phyloP scores from a whole-genome alignment of 2,888 invertebrate species.

The Pandemis cinnamomeana region DNA sequence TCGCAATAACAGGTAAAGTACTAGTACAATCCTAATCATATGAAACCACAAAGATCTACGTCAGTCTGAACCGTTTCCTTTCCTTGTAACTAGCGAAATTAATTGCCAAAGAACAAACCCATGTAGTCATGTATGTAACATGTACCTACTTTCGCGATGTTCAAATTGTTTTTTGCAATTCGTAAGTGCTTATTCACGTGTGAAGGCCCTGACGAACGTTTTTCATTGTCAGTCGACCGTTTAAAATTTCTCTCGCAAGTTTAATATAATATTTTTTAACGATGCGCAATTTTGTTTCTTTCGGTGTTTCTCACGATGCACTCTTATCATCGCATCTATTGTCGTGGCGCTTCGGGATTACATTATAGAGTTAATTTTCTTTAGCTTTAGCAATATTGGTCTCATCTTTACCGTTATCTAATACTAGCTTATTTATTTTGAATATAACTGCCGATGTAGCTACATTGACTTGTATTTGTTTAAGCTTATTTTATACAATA shows the following conservation, averaged over 20 bases:
- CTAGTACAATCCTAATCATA: neutral
- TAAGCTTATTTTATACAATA: too few relatives aligned
- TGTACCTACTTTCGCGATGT: constrained; percentile 50
- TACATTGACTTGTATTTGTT: neutral
- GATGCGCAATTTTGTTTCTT: constrained; percentile 40
- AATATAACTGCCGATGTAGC: neutral
- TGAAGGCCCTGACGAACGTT: constrained; percentile 70
- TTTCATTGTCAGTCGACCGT: constrained; percentile 66
- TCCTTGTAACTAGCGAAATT: neutral
- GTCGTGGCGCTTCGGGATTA: constrained; percentile 46
- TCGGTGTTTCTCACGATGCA: constrained; percentile 39
- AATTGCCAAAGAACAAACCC: constrained; percentile 6
- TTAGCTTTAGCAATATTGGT: constrained; percentile 40
- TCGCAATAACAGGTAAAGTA: neutral
- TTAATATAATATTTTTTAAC: constrained; percentile 45
- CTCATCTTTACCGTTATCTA: constrained; percentile 33
- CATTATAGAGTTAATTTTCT: constrained; percentile 44
- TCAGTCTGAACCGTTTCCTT: neutral
- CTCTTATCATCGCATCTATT: constrained; percentile 44
- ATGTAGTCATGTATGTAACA: neutral
- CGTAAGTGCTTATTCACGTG: constrained; percentile 70
- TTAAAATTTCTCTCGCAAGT: constrained; percentile 54
- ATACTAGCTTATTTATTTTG: constrained; percentile 28
- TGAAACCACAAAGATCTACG: neutral
- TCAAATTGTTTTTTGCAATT: constrained; percentile 66